Evolutionary conservation across 2,888 invertebrate species (phyloP).

Genomic region (Hesperia comma): DNA sequence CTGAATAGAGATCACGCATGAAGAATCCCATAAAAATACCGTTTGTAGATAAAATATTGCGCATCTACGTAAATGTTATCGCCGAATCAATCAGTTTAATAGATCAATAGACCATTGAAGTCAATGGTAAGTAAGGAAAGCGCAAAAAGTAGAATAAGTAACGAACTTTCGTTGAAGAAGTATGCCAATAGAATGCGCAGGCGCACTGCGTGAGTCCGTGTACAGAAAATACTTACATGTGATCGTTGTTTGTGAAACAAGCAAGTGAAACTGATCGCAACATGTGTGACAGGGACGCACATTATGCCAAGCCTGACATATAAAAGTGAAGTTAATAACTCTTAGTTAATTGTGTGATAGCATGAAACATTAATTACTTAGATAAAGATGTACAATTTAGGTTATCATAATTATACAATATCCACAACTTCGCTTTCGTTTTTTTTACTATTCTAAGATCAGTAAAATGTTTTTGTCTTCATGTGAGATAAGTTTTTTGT

Average conservation of each 20-base stretch:
- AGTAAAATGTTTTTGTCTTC: too few species aligned
- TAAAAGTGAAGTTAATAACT: slow-evolving; percentile 13
- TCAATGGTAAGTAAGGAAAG: slow-evolving; percentile 58
- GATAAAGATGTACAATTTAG: too few species aligned
- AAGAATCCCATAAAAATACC: slow-evolving; percentile 10
- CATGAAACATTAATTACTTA: slow-evolving; percentile 23
- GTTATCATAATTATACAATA: too few species aligned
- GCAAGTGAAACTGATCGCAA: slow-evolving; percentile 66
- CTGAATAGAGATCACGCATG: neutral
- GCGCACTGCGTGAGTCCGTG: slow-evolving; percentile 55
- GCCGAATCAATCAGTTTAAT: slow-evolving; percentile 56
- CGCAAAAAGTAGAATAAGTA: slow-evolving; percentile 70
- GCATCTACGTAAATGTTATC: slow-evolving; percentile 48
- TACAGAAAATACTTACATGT: slow-evolving; percentile 63
- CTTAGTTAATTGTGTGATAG: neutral
- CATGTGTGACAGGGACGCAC: slow-evolving; percentile 37
- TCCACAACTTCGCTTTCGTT: too few species aligned
- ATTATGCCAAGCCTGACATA: slow-evolving; percentile 15
- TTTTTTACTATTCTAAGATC: too few species aligned
- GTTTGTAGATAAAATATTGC: slow-evolving; percentile 43
- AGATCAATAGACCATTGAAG: slow-evolving; percentile 55
- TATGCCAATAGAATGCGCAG: slow-evolving; percentile 70
- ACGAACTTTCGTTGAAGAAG: slow-evolving; percentile 72
- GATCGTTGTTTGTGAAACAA: slow-evolving; percentile 53
- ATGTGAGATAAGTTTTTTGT: too few species aligned